A percentile compares a stretch with the other conserved stretches of the same genome.
Conservation (phyloP, 2,888 invertebrate species). For the Anarsia innoxiella region DNA sequence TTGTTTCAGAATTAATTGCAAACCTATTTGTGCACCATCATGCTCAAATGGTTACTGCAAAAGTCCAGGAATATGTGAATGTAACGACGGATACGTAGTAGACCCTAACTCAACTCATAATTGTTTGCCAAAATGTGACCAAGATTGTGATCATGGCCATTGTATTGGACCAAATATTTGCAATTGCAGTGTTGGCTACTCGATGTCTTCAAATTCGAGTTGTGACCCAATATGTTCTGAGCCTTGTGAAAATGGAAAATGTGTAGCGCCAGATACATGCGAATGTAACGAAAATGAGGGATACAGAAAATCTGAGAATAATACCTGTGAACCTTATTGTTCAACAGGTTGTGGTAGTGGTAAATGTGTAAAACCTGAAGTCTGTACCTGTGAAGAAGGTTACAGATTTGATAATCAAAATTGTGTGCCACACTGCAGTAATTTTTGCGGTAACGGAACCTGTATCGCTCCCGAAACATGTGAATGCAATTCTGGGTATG, state of each 20-base stretch:
- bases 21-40: constrained; percentile 31
- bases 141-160: constrained; percentile 17
- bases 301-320: constrained; percentile 23
- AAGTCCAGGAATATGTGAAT: constrained; percentile 22
- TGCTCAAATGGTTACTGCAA: constrained; percentile 33
- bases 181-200: constrained; percentile 25
- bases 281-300: constrained; percentile 18
- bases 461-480: constrained; percentile 43
- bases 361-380: constrained; percentile 25
- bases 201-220: constrained; percentile 15
- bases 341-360: constrained; percentile 29
- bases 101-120: neutral
- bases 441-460: constrained; percentile 34
- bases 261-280: constrained; percentile 19
- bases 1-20: constrained; percentile 24
- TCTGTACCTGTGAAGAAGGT: constrained; percentile 25
- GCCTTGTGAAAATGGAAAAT: constrained; percentile 19
- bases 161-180: constrained; percentile 21
- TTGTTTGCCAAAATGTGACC: constrained; percentile 23
- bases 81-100: neutral
- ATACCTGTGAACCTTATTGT: constrained; percentile 30
- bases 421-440: constrained; percentile 25
- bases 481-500: constrained; percentile 29
- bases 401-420: constrained; percentile 16
- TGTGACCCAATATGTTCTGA: constrained; percentile 25